Evolutionary conservation across 2,797 vertebrate species (phyloP).

Genomic region (Balearica regulorum): DNA sequence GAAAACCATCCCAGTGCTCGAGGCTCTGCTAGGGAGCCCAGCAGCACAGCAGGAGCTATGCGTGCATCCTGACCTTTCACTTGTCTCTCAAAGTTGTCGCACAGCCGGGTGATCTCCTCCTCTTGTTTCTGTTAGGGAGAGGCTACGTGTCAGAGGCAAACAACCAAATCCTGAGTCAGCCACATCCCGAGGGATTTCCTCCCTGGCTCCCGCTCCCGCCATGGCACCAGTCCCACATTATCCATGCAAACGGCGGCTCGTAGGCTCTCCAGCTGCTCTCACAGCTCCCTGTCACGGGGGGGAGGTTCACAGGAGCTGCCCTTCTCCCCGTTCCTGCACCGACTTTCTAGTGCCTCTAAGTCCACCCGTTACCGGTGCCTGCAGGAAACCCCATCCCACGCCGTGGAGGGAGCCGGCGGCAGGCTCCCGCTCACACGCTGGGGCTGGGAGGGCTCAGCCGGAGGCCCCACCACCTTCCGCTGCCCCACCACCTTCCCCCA

Average conservation of each 20-base stretch:
- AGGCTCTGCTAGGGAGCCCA: neutral
- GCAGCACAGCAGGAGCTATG: too few species aligned
- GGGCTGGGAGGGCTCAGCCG: neutral
- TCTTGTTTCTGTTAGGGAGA: constrained; percentile 80
- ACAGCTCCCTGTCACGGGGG: neutral
- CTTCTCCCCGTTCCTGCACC: neutral
- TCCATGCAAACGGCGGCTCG: rapidly evolving
- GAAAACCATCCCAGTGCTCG: rapidly evolving
- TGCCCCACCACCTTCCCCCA: neutral
- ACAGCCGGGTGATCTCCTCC: constrained; percentile 76
- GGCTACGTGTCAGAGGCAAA: rapidly evolving
- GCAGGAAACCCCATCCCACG: neutral
- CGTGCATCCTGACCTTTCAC: constrained; percentile 75
- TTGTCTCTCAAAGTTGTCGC: constrained; percentile 78
- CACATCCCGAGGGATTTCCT: neutral
- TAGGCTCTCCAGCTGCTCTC: neutral
- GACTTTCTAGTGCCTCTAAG: neutral
- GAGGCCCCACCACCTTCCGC: neutral
- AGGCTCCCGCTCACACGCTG: neutral
- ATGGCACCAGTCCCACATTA: neutral
- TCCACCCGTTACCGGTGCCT: neutral
- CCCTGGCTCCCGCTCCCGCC: neutral
- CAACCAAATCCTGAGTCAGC: neutral
- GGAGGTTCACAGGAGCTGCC: neutral
- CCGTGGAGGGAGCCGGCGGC: neutral